Evolutionary conservation across 2,888 invertebrate genomes (phyloP).

Genomic region (Orchesella flavescens): DNA sequence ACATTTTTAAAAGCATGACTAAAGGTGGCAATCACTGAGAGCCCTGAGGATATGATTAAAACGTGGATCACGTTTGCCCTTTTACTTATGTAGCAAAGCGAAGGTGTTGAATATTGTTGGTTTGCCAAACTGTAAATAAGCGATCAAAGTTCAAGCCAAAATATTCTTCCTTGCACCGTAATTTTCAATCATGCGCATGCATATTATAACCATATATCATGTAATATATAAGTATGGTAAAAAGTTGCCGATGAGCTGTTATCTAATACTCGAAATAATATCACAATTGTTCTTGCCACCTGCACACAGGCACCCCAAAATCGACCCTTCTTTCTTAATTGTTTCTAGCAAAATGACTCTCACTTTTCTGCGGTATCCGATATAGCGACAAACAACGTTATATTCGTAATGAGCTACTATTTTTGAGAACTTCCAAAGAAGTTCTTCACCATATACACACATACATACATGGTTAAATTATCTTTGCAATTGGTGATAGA

Average conservation of each 20-base stretch:
- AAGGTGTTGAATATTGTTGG: not conserved
- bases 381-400: not conserved
- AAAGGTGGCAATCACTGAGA: constrained; percentile 30
- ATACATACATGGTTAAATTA: constrained; percentile 3
- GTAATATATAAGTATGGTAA: not conserved
- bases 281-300: not conserved
- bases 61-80: constrained; percentile 53
- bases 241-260: not conserved
- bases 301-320: not conserved
- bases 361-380: constrained; percentile 1
- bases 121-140: not conserved
- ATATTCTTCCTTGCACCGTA: not conserved
- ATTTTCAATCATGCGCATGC: not conserved
- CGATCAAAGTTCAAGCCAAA: constrained; percentile 22
- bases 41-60: constrained; percentile 40
- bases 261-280: not conserved
- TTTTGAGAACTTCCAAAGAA: not conserved
- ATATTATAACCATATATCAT: not conserved
- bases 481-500: constrained; percentile 19
- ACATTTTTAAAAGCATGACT: constrained; percentile 55
- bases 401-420: not conserved
- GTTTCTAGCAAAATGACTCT: constrained; percentile 20
- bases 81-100: not conserved
- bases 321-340: not conserved
- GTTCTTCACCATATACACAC: not conserved